phyloP scores from a whole-genome alignment of 1,140 invertebrate genomes.

The Harlomillsia oculata region DNA sequence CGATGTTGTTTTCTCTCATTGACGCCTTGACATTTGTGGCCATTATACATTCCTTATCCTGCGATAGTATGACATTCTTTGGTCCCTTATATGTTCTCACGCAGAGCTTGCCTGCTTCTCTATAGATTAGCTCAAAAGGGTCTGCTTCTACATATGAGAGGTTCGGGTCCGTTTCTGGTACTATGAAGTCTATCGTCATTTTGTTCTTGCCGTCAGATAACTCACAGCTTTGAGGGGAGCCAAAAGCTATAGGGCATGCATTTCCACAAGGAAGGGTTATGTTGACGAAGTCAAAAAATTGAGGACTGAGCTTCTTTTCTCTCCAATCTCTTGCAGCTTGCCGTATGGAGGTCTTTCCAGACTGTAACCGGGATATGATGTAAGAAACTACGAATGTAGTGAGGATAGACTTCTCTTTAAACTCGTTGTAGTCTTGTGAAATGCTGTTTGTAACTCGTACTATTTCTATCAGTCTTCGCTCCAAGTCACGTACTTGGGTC shows the following conservation, averaged over 20 bases:
- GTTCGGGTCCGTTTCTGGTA: neutral
- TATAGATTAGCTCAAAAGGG: constrained; percentile 5
- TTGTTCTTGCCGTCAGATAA: neutral
- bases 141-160: constrained; percentile 10
- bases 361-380: neutral
- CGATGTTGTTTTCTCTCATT: too few species aligned
- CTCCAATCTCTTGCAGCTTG: constrained; percentile 4
- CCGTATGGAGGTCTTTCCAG: neutral
- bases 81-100: constrained; percentile 3
- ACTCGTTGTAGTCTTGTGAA: neutral
- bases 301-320: neutral
- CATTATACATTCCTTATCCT: neutral
- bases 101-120: constrained; percentile 2
- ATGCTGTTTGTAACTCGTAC: neutral
- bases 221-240: neutral
- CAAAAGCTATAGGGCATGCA: neutral
- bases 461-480: neutral
- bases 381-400: constrained; percentile 9
- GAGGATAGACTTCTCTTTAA: constrained; percentile 2
- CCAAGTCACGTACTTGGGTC: neutral
- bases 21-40: too few species aligned
- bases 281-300: constrained; percentile 13
- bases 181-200: constrained; percentile 4
- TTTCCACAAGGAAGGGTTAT: constrained; percentile 10
- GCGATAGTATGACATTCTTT: constrained; percentile 7